phyloP scores from a whole-genome alignment of 2,797 vertebrate species.

The Muscicapa comitata region DNA sequence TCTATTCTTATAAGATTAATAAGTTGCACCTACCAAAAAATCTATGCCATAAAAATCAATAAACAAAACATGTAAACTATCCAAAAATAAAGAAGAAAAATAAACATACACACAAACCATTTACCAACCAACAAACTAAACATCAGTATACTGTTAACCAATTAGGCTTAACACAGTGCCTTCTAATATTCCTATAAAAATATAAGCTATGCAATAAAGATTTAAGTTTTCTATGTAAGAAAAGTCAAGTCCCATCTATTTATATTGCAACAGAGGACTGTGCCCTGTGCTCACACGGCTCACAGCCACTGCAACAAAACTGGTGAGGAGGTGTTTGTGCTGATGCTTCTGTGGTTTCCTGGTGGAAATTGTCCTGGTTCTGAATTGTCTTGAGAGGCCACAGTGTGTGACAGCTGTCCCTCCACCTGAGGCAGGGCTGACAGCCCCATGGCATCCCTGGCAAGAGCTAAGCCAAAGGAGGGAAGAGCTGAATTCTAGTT shows the following conservation, averaged over 20 bases:
- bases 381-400: not conserved
- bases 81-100: not conserved
- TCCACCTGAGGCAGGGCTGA: not conserved
- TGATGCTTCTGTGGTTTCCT: not conserved
- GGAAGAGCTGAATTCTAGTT: not conserved
- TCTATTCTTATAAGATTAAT: not conserved
- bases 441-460: not conserved
- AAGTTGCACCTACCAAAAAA: not conserved
- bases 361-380: not conserved
- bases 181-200: not conserved
- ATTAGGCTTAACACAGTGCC: not conserved
- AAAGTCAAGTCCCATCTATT: not conserved
- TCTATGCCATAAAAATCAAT: not conserved
- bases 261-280: not conserved
- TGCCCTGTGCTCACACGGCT: accelerated
- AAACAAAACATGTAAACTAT: not conserved
- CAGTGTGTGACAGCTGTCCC: not conserved
- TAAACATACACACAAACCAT: not conserved
- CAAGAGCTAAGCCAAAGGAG: not conserved
- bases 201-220: not conserved
- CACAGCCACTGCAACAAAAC: not conserved
- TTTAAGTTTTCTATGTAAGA: not conserved
- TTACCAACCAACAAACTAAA: not conserved
- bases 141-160: not conserved
- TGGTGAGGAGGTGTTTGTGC: not conserved